These are phyloP conservation scores for Ceratina calcarata DNA, from an alignment of 1,140 invertebrate species.

Conservation along the genomic window DNA sequence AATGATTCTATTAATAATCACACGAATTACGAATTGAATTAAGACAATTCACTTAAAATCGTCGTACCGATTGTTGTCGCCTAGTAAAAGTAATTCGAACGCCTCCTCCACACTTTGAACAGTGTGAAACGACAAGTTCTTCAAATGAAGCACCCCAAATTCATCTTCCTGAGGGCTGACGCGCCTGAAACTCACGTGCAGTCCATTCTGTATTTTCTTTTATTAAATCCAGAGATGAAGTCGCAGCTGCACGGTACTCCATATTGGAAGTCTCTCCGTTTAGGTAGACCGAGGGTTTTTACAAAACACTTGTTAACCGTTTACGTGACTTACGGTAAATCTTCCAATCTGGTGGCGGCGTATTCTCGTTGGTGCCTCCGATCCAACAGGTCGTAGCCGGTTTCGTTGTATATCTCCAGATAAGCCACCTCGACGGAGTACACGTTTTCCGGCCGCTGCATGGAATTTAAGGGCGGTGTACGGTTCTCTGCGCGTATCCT, in stretches of 20 bases:
- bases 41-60: not conserved
- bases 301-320: constrained; percentile 4
- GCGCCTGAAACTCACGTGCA: constrained; percentile 70
- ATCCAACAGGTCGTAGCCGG: constrained; percentile 84
- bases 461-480: constrained; percentile 18
- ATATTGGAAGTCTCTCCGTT: not conserved
- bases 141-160: constrained; percentile 82
- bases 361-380: constrained; percentile 80
- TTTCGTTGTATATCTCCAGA: constrained; percentile 83
- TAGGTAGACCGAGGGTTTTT: not conserved
- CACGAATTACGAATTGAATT: too few species aligned
- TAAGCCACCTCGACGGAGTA: constrained; percentile 79
- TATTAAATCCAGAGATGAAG: too few species aligned
- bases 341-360: constrained; percentile 79
- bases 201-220: not conserved
- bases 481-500: constrained; percentile 34
- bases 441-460: constrained; percentile 71
- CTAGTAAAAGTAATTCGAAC: constrained; percentile 82
- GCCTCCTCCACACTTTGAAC: constrained; percentile 83
- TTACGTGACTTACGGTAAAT: constrained; percentile 81
- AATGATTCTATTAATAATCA: constrained; percentile 79
- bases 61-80: constrained; percentile 82
- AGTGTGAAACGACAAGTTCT: constrained; percentile 82
- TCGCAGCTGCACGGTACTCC: not conserved
- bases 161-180: constrained; percentile 83